These are phyloP conservation scores for Sylvicola cinctus DNA, from an alignment of 2,888 invertebrate species.

Conservation along the genomic window DNA sequence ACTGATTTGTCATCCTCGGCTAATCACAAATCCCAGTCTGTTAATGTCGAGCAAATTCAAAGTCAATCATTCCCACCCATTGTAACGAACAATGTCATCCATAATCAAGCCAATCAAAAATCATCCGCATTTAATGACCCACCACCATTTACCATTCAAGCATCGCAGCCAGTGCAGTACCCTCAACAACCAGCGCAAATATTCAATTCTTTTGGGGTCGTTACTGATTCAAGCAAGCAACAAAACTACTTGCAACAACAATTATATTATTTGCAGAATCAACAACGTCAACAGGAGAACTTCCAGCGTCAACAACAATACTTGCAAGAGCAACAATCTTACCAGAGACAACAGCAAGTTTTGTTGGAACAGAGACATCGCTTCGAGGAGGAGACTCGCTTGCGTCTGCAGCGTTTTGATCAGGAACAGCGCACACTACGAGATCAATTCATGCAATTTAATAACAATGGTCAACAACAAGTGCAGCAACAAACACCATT, in stretches of 20 bases:
- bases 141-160: too few relatives aligned
- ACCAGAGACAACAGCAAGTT: constrained; percentile 8
- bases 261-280: constrained; percentile 39
- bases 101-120: too few relatives aligned
- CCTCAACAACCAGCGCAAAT: constrained; percentile 25
- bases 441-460: too few relatives aligned
- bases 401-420: constrained; percentile 5
- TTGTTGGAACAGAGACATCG: constrained; percentile 16
- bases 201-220: constrained; percentile 28
- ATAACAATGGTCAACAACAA: too few relatives aligned
- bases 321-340: constrained; percentile 31
- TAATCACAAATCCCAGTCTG: too few relatives aligned
- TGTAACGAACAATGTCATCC: too few relatives aligned
- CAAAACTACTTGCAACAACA: constrained; percentile 50
- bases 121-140: too few relatives aligned
- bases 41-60: too few relatives aligned
- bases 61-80: too few relatives aligned
- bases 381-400: constrained; percentile 9
- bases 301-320: constrained; percentile 42
- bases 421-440: constrained; percentile 17
- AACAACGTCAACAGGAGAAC: constrained; percentile 48
- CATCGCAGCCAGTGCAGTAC: constrained; percentile 11
- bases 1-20: too few relatives aligned
- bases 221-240: too few relatives aligned
- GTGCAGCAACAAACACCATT: constrained; percentile 5